phyloP scores from a whole-genome alignment of 1,140 invertebrate genomes.

The Formica exsecta region DNA sequence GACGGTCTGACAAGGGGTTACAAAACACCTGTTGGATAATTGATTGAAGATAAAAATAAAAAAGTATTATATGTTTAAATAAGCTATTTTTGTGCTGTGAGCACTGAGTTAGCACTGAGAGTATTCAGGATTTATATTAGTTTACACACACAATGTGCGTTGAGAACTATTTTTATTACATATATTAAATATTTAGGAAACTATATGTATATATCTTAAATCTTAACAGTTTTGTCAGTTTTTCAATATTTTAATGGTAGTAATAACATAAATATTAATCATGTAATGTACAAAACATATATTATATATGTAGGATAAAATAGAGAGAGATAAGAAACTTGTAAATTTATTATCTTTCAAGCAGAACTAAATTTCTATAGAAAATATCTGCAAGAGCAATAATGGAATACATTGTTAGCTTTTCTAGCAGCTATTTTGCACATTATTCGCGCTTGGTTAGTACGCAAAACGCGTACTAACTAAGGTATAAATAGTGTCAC shows the following conservation, averaged over 20 bases:
- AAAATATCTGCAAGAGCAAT: slow-evolving; percentile 6
- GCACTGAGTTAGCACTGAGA: background rate
- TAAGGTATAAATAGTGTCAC: slow-evolving; percentile 5
- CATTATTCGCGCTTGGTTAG: slow-evolving; percentile 13
- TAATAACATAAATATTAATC: background rate
- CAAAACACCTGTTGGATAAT: slow-evolving; percentile 1
- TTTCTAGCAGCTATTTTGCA: slow-evolving; percentile 4
- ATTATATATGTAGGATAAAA: background rate
- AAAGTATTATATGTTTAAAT: background rate
- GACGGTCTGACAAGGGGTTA: slow-evolving; percentile 1
- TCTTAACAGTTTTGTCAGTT: too few species aligned
- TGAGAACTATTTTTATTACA: too few species aligned
- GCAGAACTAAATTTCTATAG: background rate
- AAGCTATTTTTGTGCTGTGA: background rate
- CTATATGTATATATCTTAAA: too few species aligned
- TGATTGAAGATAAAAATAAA: slow-evolving; percentile 18
- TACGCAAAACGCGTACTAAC: slow-evolving; percentile 20
- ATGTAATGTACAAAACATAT: background rate
- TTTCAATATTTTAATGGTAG: background rate
- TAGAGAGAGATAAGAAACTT: slow-evolving; percentile 10
- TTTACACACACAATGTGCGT: background rate
- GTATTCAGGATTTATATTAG: background rate
- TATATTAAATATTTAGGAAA: too few species aligned
- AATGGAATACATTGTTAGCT: slow-evolving; percentile 12
- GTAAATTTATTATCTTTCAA: background rate